These are phyloP conservation scores for Merluccius polli DNA, from an alignment of 2,797 vertebrate species.

Conservation along the genomic window DNA sequence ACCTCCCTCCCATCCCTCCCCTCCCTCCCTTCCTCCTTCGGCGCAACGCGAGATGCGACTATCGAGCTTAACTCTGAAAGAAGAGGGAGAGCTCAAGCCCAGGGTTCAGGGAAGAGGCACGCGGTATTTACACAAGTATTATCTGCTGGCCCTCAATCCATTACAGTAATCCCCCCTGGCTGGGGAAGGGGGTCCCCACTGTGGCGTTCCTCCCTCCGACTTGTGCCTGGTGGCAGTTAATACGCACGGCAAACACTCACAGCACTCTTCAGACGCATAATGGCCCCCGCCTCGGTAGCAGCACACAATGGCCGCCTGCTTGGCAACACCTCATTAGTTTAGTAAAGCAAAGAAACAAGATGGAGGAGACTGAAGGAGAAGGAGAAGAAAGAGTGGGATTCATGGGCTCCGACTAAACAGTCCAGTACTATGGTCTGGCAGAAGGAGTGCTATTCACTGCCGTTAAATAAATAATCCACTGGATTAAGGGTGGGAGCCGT, in stretches of 20 bases:
- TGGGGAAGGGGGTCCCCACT: slow-evolving; percentile 50
- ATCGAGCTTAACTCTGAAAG: slow-evolving; percentile 71
- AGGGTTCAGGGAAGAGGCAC: slow-evolving; percentile 75
- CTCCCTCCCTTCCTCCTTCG: slow-evolving; percentile 68
- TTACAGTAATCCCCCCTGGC: slow-evolving; percentile 72
- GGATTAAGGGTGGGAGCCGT: slow-evolving; percentile 44
- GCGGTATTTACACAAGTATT: slow-evolving; percentile 75
- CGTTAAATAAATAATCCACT: slow-evolving; percentile 37
- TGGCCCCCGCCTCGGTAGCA: slow-evolving; percentile 19
- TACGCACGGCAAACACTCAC: slow-evolving; percentile 58
- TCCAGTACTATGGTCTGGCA: slow-evolving; percentile 10
- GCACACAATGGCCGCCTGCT: slow-evolving; percentile 45
- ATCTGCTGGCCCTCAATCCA: slow-evolving; percentile 71
- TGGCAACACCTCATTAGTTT: slow-evolving; percentile 51
- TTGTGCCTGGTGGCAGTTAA: slow-evolving; percentile 48
- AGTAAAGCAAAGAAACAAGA: slow-evolving; percentile 30
- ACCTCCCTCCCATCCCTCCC: neutral
- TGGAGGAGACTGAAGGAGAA: slow-evolving; percentile 3
- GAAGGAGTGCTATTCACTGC: slow-evolving; percentile 15
- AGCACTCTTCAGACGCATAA: slow-evolving; percentile 46
- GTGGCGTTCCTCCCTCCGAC: slow-evolving; percentile 60
- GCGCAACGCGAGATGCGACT: slow-evolving; percentile 76
- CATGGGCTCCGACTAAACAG: slow-evolving; percentile 24
- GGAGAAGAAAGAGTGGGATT: slow-evolving; percentile 17
- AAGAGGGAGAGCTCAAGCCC: slow-evolving; percentile 53